phyloP scores from a whole-genome alignment of 1,140 invertebrate species.

The Lordiphosa stackelbergi region DNA sequence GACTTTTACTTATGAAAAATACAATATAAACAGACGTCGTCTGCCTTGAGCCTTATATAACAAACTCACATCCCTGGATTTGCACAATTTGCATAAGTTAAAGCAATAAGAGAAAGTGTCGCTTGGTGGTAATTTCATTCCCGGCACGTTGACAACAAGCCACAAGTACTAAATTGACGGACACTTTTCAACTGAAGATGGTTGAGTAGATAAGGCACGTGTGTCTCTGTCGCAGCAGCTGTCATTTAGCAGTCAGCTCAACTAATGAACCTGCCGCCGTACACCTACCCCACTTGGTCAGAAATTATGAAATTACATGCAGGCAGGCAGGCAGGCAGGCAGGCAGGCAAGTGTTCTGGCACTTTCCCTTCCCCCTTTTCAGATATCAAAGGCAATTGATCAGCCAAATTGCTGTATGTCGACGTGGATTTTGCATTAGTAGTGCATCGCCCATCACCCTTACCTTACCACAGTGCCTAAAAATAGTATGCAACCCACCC shows the following conservation, averaged over 20 bases:
- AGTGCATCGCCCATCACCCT: conserved; percentile 27
- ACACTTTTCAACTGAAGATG: conserved; percentile 16
- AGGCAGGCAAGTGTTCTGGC: conserved; percentile 17
- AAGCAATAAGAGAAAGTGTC: conserved; percentile 43
- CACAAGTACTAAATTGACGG: conserved; percentile 50
- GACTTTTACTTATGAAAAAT: conserved; percentile 26
- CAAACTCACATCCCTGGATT: neutral
- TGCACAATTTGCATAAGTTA: conserved; percentile 8
- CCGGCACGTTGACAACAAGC: conserved; percentile 50
- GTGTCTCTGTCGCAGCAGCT: conserved; percentile 37
- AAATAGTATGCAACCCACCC: conserved; percentile 33
- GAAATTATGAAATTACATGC: conserved; percentile 49
- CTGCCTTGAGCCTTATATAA: conserved; percentile 3
- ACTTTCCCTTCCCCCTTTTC: neutral
- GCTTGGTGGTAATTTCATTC: conserved; percentile 53
- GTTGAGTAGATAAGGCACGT: conserved; percentile 57
- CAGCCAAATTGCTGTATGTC: conserved; percentile 39
- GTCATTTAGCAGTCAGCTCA: conserved; percentile 47
- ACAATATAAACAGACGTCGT: neutral
- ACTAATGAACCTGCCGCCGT: conserved; percentile 9
- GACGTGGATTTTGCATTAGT: conserved; percentile 25
- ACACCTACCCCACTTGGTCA: conserved; percentile 10
- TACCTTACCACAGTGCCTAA: conserved; percentile 23
- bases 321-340: neutral
- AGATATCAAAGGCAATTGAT: conserved; percentile 57